phyloP scores from a whole-genome alignment of 2,797 vertebrate genomes.

The Phylloscopus collybita region DNA sequence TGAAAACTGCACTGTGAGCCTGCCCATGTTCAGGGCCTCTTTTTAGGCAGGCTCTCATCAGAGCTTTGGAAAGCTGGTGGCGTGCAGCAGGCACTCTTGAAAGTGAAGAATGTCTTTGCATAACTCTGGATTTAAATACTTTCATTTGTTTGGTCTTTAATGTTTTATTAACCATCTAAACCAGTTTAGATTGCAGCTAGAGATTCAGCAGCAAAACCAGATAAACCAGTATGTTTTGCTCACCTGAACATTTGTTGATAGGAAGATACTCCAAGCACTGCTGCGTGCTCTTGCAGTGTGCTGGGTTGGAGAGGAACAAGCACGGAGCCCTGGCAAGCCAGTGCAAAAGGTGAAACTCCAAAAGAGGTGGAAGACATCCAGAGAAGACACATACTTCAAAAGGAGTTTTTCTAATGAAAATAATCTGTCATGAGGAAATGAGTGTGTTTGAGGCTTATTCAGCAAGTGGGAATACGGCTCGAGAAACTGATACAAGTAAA shows the following conservation, averaged over 20 bases:
- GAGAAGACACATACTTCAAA: slow-evolving; percentile 9
- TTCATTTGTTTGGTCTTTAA: background rate
- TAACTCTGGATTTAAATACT: slow-evolving; percentile 3
- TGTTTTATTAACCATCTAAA: slow-evolving; percentile 27
- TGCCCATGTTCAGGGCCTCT: background rate
- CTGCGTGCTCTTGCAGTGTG: background rate
- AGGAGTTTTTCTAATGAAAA: slow-evolving; percentile 55
- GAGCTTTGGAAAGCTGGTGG: background rate
- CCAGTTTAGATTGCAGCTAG: background rate
- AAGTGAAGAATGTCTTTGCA: background rate
- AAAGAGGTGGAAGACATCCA: slow-evolving; percentile 6
- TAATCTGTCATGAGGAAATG: slow-evolving; percentile 46
- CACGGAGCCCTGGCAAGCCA: background rate
- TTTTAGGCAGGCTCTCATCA: background rate
- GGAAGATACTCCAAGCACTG: background rate
- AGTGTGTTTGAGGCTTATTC: slow-evolving; percentile 23
- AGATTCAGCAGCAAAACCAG: slow-evolving; percentile 26
- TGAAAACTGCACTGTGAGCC: background rate
- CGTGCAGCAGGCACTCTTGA: background rate
- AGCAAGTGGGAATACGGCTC: background rate
- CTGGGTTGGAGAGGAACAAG: background rate
- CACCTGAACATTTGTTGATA: background rate
- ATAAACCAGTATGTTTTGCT: slow-evolving; percentile 35
- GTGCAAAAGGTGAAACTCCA: background rate
- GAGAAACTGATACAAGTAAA: slow-evolving; percentile 25